These are phyloP conservation scores for Pachydiplax longipennis DNA, from an alignment of 2,888 invertebrate species.

Conservation along the genomic window DNA sequence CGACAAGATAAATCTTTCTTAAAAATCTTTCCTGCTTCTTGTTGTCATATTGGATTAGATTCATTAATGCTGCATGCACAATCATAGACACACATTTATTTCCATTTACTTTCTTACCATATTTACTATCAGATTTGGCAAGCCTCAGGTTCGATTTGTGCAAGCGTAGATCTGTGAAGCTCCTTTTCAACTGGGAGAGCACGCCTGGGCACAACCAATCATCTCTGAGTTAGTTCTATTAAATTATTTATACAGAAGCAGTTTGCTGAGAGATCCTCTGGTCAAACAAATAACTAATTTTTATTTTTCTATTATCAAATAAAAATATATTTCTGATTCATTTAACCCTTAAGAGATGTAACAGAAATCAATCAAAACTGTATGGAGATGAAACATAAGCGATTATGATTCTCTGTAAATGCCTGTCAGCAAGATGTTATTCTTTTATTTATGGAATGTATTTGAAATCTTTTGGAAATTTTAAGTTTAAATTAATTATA, in stretches of 20 bases:
- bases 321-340: background rate
- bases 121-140: conserved; percentile 50
- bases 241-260: conserved; percentile 8
- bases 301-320: background rate
- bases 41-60: conserved; percentile 5
- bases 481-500: too few species aligned
- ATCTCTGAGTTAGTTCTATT: conserved; percentile 43
- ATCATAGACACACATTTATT: conserved; percentile 22
- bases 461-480: too few species aligned
- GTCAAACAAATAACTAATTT: background rate
- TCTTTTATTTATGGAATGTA: too few species aligned
- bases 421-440: too few species aligned
- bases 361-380: background rate
- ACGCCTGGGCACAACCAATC: conserved; percentile 68
- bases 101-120: conserved; percentile 49
- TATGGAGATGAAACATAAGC: background rate
- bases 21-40: conserved; percentile 10
- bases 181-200: conserved; percentile 87
- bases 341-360: background rate
- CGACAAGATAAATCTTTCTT: background rate
- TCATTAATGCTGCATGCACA: conserved; percentile 27
- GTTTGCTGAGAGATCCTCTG: background rate
- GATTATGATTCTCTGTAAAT: background rate
- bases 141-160: conserved; percentile 49
- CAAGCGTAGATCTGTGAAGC: conserved; percentile 84